Base-by-base conservation (phyloP, 2,888 invertebrate genomes). In the Phasia obesa region DNA sequence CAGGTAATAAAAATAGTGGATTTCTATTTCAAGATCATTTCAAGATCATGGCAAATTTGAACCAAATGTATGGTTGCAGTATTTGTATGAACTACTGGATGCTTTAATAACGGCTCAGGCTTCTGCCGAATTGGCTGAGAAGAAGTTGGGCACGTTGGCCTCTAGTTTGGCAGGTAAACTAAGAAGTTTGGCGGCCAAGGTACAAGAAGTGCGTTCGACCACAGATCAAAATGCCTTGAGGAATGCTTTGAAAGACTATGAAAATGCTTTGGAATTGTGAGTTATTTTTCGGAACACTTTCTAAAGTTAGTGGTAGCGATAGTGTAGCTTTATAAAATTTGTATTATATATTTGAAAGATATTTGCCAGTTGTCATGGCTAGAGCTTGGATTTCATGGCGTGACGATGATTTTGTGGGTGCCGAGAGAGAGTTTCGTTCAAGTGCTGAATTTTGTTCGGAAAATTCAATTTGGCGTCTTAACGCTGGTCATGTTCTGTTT, bases 311-410 rank as follows among this genome's bases (percentile, higher is more conserved):
- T 35, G 2, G 35, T 35, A 9, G 4, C 35, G 35, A 9, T 35
- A 2, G 6, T 2, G 11, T 11, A 11, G 35, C 35, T 9, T 35
- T 11, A 11, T 9, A n/a, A n/a, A n/a, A 3, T 42, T 42, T 47
- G 6, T 17, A n/a, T n/a, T n/a, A n/a, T n/a, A n/a, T n/a, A n/a
- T n/a, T n/a, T n/a, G n/a, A n/a, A n/a, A 94, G 97, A 87, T 99
- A 98, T 88, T 95, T 99, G 82, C 99, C 99, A 0, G 98, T 99
- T 0, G 93, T 99, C n/a, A 99, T 99, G 99, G 98, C 98, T 0
- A 98, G 99, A 91, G 99, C 99, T 1, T 99, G 98, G 93, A 97
- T 99, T 85, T 98, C 97, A 89, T 99, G 99, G 99, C 98, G 99
- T 85, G 94, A 96, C 90, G 97, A 97, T 89, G 98, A 99, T 90